Evolutionary conservation across 2,888 invertebrate species (phyloP), one percentile per base, ranked within the genome.

Genomic region (Tetropium fuscum): DNA sequence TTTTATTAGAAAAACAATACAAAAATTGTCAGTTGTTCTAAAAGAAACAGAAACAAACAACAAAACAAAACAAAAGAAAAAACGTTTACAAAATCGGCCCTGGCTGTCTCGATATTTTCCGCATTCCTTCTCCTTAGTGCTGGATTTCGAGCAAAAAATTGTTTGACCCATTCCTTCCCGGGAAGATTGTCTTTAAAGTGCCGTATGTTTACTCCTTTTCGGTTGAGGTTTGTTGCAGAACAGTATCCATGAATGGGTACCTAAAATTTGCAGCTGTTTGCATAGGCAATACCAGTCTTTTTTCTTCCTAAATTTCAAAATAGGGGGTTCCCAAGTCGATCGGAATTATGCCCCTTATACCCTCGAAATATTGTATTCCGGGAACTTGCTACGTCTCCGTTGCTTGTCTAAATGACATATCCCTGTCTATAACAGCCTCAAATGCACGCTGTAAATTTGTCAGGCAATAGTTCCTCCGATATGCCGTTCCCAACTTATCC

Each of bases 151-250:
- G 53, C 44, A 11, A 65, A 32, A 54, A 63, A 61, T 15, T 34
- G 40, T 20, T 27, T 36, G 13, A 49, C 30, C 56, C 56, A 68
- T 27, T 63, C 61, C 19, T 20, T 36, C 7, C 63, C 67, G 19
- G 68, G 59, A 5, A 63, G 19, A 55, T 67, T 63, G 34, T 67
- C 49, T 40, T 66, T 51, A 43, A 68, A 63, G 10, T 22, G 36
- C 5, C 13, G 34, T 15, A 63, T 41, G 27, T 13, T 30, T n/a
- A 44, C 13, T 13, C 60, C 63, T 40, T 53, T 45, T 34, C 20
- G 13, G 20, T 36, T 47, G 7, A 55, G 40, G 18, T 48, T 36
- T 18, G 8, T 47, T 47, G 5, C 11, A 55, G 18, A 16, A 13
- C 38, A 22, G 10, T 18, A 45, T 11, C 10, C 8, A 15, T 36